Evolutionary conservation across 35 echinoderm and acorn worm genomes (phyloP), one percentile per base, ranked within the genome.

Genomic region (Hemicentrotus pulcherrimus): DNA sequence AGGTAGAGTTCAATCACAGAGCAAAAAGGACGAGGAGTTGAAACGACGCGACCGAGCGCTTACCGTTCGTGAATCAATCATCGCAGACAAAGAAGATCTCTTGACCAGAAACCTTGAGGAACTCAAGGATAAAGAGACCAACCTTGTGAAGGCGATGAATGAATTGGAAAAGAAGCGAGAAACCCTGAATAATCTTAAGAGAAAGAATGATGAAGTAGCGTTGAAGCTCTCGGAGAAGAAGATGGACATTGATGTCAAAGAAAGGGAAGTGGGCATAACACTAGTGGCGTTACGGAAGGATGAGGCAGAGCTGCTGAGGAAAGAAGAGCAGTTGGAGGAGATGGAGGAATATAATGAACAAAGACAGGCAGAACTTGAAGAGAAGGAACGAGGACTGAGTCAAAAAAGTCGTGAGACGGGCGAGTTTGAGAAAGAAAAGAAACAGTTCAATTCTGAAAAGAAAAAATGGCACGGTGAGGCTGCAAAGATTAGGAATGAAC

Each of bases 401-500:
- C 45, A 32, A 35, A 95, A n/a, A 31, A 60, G 50, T 32, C 86
- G 94, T 16, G 47, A 95, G 22, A 32, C 88, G 2, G 86, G 87
- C 24, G 46, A 48, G 32, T 58, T 95, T 59, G 94, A 88, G 59
- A 95, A n/a, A 60, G 88, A 61, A 35, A 90, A 59, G 88, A 47
- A 60, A 55, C 46, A 95, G 55, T 52, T 90, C 48, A 11, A 15
- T 46, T 50, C 48, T 6, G 88, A 91, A 6, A 87, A 95, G 61
- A 31, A 45, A 50, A 90, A 95, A 31, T 90, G 94, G 46, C 24
- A 85, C 9, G 86, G 35, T 18, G 88, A 95, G 31, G 86, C 94
- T 48, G 55, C 88, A 30, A 95, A 91, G 46, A 95, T 90, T 31
- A 32, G 88, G 46, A 88, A 95, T 50, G 94, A 95, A 18, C 31